phyloP scores from a whole-genome alignment of 2,888 invertebrate genomes.

The Cerceris ruficornis region DNA sequence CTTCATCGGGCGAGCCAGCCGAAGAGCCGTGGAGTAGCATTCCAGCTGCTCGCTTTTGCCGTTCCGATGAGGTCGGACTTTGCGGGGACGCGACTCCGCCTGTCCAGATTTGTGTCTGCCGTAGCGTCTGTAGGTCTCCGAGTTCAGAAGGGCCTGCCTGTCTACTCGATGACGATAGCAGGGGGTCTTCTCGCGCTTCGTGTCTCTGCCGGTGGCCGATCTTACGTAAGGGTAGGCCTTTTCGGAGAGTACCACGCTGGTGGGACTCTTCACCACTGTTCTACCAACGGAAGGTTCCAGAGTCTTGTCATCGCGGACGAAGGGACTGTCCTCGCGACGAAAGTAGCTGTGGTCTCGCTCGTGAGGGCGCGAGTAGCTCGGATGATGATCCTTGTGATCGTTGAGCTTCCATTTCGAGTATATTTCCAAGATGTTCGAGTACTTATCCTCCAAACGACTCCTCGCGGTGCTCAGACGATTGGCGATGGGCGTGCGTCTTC shows the following conservation, averaged over 20 bases:
- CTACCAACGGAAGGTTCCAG: conserved; percentile 84
- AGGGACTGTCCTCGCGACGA: conserved; percentile 73
- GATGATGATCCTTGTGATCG: conserved; percentile 34
- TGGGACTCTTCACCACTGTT: conserved; percentile 87
- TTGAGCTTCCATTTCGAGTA: conserved; percentile 83
- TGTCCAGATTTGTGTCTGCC: conserved; percentile 82
- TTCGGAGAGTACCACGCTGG: conserved; percentile 87
- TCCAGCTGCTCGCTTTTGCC: conserved; percentile 86
- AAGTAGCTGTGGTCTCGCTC: conserved; percentile 67
- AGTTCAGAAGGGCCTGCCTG: conserved; percentile 84
- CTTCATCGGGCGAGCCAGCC: conserved; percentile 83
- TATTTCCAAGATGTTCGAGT: conserved; percentile 89
- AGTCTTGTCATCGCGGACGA: conserved; percentile 84
- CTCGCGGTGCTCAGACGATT: conserved; percentile 84
- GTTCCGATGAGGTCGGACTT: conserved; percentile 83
- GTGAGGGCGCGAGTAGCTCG: conserved; percentile 49
- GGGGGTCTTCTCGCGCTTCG: conserved; percentile 86
- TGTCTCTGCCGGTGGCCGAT: conserved; percentile 76
- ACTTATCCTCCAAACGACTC: conserved; percentile 90
- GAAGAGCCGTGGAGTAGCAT: conserved; percentile 72
- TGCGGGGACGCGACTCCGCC: conserved; percentile 71
- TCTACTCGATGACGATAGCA: conserved; percentile 71
- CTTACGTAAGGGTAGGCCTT: conserved; percentile 86
- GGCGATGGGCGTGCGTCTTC: conserved; percentile 59
- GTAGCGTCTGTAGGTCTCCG: conserved; percentile 70